Base-by-base conservation (phyloP, 1,140 invertebrate species). In the Nomia melanderi region DNA sequence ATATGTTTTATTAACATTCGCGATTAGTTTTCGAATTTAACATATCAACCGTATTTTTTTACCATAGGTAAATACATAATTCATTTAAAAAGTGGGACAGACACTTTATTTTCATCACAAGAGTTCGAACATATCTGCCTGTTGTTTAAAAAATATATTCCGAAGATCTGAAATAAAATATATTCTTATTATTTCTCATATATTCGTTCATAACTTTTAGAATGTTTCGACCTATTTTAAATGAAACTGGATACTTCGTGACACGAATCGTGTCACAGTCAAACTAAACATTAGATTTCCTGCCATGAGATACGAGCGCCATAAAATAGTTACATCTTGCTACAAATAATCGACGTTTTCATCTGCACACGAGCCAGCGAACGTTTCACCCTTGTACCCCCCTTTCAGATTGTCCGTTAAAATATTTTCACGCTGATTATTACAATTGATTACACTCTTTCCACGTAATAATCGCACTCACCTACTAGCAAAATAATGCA, bases 231-330 rank as follows among this genome's bases (percentile, higher is more conserved):
- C 50, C 50, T 23, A 54, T 23, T 54, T 54, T 23, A 25, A 11
- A 54, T 25, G 2, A 25, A 12, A 25, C 25, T 25, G 23, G 50
- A 23, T n/a, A 8, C n/a, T 54, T 54, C 50, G 50, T 54, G 50
- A 54, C 50, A 9, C 50, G 23, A 25, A 54, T 23, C 50, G 23
- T 54, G 50, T 9, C 23, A 54, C 50, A 25, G 9, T 54, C 50
- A 54, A 54, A 54, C 23, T 54, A 54, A 54, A 54, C 50, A 54
- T 54, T 54, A 54, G 50, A 25, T 54, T 25, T 25, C 50, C n/a
- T 54, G 23, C 23, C 23, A 23, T 23, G 50, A 54, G 50, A 54
- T 54, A 54, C 50, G 50, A 11, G n/a, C 23, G 50, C 2, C 50
- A 54, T 23, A 23, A 54, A 54, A 54, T 27, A 54, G n/a, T 54